phyloP scores from a whole-genome alignment of 2,888 invertebrate species.

The Timema podura region DNA sequence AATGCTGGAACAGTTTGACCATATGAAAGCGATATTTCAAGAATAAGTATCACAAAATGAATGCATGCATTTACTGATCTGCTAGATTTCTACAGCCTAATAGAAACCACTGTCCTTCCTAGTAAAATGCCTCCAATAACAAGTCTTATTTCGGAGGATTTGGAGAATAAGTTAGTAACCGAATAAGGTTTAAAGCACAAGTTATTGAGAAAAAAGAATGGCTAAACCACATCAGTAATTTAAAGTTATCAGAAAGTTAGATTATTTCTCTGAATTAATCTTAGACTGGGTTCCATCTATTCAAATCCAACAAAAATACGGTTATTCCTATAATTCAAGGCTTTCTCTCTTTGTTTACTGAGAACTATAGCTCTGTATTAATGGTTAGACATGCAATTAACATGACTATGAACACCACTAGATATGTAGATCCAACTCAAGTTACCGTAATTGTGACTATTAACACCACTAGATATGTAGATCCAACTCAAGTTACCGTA shows the following conservation, averaged over 20 bases:
- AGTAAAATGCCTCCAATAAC: not conserved
- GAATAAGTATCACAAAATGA: too few species aligned
- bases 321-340: not conserved
- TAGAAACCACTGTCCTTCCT: not conserved
- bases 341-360: not conserved
- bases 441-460: not conserved
- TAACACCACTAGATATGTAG: not conserved
- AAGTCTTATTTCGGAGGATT: not conserved
- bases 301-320: not conserved
- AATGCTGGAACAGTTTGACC: constrained; percentile 4
- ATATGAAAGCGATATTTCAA: too few species aligned
- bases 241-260: not conserved
- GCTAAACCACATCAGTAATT: not conserved
- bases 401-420: not conserved
- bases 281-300: not conserved
- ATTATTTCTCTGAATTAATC: not conserved
- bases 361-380: not conserved
- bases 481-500: not conserved
- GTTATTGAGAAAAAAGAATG: not conserved
- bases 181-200: constrained; percentile 1
- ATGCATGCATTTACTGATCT: not conserved
- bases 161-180: not conserved
- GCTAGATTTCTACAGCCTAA: constrained; percentile 1
- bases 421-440: not conserved
- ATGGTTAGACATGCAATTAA: not conserved